Conservation (phyloP, 2,113 vertebrate genomes). For the Microtus ochrogaster region DNA sequence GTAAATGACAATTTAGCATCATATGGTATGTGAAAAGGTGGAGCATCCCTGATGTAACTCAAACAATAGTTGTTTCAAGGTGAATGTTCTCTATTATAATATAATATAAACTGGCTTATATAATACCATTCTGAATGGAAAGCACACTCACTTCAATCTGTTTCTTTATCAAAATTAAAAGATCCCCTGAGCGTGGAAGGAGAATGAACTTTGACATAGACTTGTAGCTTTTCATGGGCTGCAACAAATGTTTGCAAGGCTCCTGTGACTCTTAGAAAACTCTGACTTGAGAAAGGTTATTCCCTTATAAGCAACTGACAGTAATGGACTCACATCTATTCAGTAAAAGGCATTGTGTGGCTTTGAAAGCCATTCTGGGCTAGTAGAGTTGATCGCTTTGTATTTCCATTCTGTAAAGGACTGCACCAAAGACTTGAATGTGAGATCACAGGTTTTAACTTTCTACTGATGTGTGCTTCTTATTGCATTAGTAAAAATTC, state of each 20-base stretch:
- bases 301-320: not conserved
- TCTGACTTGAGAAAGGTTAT: not conserved
- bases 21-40: not conserved
- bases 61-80: not conserved
- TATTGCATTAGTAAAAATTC: constrained; percentile 21
- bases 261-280: not conserved
- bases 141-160: not conserved
- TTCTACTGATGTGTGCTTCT: not conserved
- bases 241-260: not conserved
- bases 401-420: not conserved
- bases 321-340: not conserved
- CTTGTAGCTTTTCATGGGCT: not conserved
- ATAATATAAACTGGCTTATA: not conserved
- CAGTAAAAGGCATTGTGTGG: not conserved
- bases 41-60: not conserved
- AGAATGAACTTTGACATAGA: not conserved
- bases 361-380: constrained; percentile 2
- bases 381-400: not conserved
- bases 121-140: not conserved
- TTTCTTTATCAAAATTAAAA: constrained; percentile 19
- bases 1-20: not conserved
- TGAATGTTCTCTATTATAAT: not conserved
- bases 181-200: not conserved
- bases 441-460: not conserved
- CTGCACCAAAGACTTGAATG: not conserved